Conservation (phyloP, 2,888 invertebrate genomes). For the Tigriopus californicus region DNA sequence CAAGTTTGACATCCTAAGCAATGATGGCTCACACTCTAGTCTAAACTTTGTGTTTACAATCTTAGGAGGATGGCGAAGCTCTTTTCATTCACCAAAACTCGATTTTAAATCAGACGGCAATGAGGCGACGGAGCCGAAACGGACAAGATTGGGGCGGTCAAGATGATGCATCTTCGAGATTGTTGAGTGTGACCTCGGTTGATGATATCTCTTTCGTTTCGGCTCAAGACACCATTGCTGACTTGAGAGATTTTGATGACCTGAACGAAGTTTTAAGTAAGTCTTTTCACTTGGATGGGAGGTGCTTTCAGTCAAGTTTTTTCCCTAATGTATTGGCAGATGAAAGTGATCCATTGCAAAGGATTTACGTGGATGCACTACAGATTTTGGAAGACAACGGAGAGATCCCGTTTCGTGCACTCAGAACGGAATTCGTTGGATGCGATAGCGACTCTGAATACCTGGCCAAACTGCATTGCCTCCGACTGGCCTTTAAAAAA, state of each 20-base stretch:
- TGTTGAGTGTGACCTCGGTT: conserved; percentile 1
- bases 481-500: conserved; percentile 66
- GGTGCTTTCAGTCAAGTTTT: too few relatives aligned
- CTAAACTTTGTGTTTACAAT: not conserved
- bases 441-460: conserved; percentile 85
- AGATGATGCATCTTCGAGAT: not conserved
- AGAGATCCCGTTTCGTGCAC: conserved; percentile 48
- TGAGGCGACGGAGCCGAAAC: not conserved
- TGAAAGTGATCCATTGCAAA: conserved; percentile 30
- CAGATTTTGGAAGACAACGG: conserved; percentile 46
- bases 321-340: too few relatives aligned
- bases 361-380: conserved; percentile 65
- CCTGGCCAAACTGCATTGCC: conserved; percentile 80
- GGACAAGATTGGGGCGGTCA: not conserved
- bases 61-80: conserved; percentile 19
- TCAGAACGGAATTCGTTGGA: conserved; percentile 66
- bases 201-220: conserved; percentile 9
- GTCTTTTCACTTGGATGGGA: conserved; percentile 24
- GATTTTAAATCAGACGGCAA: conserved; percentile 4
- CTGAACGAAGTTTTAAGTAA: not conserved
- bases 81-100: conserved; percentile 21
- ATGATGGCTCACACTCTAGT: too few relatives aligned
- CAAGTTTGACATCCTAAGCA: conserved; percentile 37
- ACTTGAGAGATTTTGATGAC: conserved; percentile 13
- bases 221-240: conserved; percentile 16